Base-by-base conservation (phyloP, 2,888 invertebrate species). In the Colletes collaris region DNA sequence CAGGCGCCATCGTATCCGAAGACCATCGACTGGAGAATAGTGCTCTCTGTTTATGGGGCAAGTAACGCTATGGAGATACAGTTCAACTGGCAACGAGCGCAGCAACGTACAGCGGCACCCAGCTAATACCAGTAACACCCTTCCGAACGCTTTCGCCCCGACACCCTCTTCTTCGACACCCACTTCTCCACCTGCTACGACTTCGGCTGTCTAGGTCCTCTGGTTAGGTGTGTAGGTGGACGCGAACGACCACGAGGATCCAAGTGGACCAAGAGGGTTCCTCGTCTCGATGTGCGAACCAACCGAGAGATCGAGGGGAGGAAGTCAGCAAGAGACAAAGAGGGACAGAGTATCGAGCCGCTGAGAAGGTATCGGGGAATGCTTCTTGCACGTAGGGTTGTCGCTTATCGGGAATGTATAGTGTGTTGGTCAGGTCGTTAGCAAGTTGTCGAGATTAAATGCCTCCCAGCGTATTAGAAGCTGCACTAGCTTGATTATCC, bases 391-490 rank as follows among this genome's bases (percentile, higher is more conserved):
- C 79, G 80, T 72, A 68, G 84, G 86, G 86, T 88, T 87, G 87
- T 89, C 90, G 89, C 92, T 91, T 92, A 92, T 92, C 92, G 92
- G 91, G 88, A 90, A 92, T 90, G 91, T 91, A 91, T 89, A 91
- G 88, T 88, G 88, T 89, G 90, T 91, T 91, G 91, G 92, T 91
- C 92, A 92, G 91, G 92, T 92, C 92, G 92, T 92, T 92, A 92
- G 92, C 92, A 90, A 92, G 90, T 92, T 90, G 91, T 91, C 90
- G 89, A 92, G 92, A 92, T 92, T 92, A 92, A 93, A 92, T 92
- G 92, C 91, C 90, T 90, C 88, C 88, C 86, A 90, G 90, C 88
- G 90, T 91, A 92, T 92, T 91, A 91, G 92, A 91, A 91, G 88
- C 90, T 85, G 87, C 87, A 88, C 88, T 88, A 89, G 90, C 88